Evolutionary conservation across 2,113 vertebrate species (phyloP).

Genomic region (Ammodytes dubius): DNA sequence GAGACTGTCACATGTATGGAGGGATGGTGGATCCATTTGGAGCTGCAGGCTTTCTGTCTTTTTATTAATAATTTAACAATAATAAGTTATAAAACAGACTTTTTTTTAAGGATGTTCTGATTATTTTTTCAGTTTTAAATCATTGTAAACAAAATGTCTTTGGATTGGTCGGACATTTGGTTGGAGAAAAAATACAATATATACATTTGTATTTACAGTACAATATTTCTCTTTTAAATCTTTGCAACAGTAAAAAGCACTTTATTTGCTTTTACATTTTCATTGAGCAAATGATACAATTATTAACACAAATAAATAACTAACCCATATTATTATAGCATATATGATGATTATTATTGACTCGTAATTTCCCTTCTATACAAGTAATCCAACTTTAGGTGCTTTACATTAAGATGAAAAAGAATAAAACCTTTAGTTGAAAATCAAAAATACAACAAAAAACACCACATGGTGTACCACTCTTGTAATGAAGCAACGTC

Average conservation of each 20-base stretch:
- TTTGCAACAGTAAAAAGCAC: neutral
- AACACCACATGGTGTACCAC: neutral
- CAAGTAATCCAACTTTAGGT: neutral
- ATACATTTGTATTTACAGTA: neutral
- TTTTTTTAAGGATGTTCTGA: too few species aligned
- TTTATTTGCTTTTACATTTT: neutral
- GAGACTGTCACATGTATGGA: conserved; percentile 31
- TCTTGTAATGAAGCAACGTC: neutral
- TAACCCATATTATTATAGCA: neutral
- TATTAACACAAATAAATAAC: neutral
- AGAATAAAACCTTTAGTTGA: neutral
- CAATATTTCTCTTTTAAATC: neutral
- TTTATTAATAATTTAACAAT: too few species aligned
- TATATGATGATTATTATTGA: neutral
- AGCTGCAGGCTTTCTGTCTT: neutral
- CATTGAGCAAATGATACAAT: neutral
- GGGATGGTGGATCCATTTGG: conserved; percentile 35
- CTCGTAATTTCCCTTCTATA: too few species aligned
- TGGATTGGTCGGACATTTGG: neutral
- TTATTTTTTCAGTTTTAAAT: neutral
- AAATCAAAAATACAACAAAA: too few species aligned
- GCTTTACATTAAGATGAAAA: neutral
- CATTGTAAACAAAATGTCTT: neutral
- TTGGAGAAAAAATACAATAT: neutral
- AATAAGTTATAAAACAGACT: too few species aligned